A percentile compares a stretch with the other conserved stretches of the same genome.
Evolutionary conservation across 2,888 invertebrate genomes (phyloP).

Genomic region (Caenorhabditis imperialis): DNA sequence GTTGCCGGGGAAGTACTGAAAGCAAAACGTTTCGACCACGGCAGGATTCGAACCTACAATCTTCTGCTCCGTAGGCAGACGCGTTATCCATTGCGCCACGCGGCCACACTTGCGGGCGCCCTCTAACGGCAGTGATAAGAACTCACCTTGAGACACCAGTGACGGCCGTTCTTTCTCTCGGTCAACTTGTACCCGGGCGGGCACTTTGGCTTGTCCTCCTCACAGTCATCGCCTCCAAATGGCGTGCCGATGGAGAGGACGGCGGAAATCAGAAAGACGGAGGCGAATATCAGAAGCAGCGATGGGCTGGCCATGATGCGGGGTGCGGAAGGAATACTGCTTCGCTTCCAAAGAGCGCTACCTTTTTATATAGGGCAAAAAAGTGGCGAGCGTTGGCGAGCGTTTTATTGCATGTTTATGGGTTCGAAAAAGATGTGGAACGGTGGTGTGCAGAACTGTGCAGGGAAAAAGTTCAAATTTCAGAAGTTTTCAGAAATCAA

Average conservation of each 20-base stretch:
- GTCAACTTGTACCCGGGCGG: slow-evolving; percentile 18
- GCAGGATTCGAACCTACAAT: slow-evolving; percentile 79
- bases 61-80: slow-evolving; percentile 79
- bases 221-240: neutral
- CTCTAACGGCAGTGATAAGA: neutral
- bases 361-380: too few species aligned
- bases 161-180: neutral
- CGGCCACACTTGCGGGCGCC: slow-evolving; percentile 29
- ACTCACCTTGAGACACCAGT: slow-evolving; percentile 35
- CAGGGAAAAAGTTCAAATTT: too few species aligned
- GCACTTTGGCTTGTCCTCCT: slow-evolving; percentile 7
- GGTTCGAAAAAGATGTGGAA: too few species aligned
- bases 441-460: too few species aligned
- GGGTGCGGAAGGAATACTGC: too few species aligned
- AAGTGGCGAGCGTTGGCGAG: too few species aligned
- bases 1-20: slow-evolving; percentile 42
- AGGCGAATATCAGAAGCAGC: slow-evolving; percentile 8
- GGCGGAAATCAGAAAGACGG: slow-evolving; percentile 6
- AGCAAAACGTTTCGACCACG: slow-evolving; percentile 57
- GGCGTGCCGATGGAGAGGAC: slow-evolving; percentile 6
- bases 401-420: too few species aligned
- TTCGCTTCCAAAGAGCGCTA: too few species aligned
- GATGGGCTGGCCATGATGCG: neutral
- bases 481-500: too few species aligned
- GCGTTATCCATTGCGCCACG: slow-evolving; percentile 76